Base-by-base conservation (phyloP, 1,140 invertebrate species). In the Glomeris maerens region DNA sequence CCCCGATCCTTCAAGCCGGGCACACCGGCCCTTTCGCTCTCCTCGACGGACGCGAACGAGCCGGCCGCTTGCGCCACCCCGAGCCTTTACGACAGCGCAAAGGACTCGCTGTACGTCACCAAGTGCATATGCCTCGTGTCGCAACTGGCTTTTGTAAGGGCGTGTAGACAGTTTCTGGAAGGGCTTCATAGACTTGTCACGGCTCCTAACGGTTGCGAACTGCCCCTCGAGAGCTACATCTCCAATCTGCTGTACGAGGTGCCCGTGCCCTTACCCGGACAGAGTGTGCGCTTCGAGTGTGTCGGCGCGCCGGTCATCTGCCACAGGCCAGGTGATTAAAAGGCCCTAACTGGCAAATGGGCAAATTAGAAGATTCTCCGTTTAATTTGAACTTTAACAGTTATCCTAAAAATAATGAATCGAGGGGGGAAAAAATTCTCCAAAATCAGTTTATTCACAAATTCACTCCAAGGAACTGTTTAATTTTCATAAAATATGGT, bases 211-310 rank as follows among this genome's bases (percentile, higher is more conserved):
- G 27, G 52, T 49, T 52, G 56, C 45, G 45, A 55, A 1, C 50
- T 66, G 54, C 84, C 81, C 60, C 70, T 95, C 29, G 94, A 97
- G 68, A 85, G 84, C 28, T 92, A 92, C 69, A 83, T 98, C 0
- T 94, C 92, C 68, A 95, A 95, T 71, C 72, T 97, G 47, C 72
- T 98, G 3, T 92, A 93, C 69, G 90, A 97, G 69, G 83, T 97
- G 28, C 84, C 85, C 59, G 72, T 95, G 52, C 93, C 92, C 31
- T 69, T 81, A 45, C 77, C 83, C 14, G 92, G 92, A 14, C 80
- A 86, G 62, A 88, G 85, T 48, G 72, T 94, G 49, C 78, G 83
- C 49, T 82, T 95, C 59, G 82, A 80, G 58, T 68, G 67, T 53
- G 61, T 66, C 13, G 59, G 62, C 3, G 55, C 57, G 26, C 60